Percentiles rank a stretch among this genome's conserved stretches.
These are phyloP conservation scores for Idaea biselata DNA, from an alignment of 2,888 invertebrate species.

Conservation along the genomic window DNA sequence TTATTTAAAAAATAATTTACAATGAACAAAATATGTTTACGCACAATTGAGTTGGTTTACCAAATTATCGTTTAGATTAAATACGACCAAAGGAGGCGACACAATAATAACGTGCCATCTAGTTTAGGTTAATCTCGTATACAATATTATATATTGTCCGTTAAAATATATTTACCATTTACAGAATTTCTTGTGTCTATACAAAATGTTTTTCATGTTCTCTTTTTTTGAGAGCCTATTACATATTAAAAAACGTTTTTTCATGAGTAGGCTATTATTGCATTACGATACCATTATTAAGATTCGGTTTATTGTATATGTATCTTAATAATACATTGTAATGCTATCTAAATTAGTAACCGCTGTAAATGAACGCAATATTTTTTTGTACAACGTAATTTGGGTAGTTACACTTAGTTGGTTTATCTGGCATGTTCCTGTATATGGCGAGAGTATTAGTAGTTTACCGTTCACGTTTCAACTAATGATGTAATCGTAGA, in stretches of 20 bases:
- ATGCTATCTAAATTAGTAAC: slow-evolving; percentile 54
- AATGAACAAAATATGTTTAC: slow-evolving; percentile 58
- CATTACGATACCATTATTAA: slow-evolving; percentile 51
- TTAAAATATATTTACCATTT: slow-evolving; percentile 82
- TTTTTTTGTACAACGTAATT: slow-evolving; percentile 63
- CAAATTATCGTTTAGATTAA: slow-evolving; percentile 48
- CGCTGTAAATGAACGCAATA: slow-evolving; percentile 61
- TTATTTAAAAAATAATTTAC: slow-evolving; percentile 43
- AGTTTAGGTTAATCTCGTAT: slow-evolving; percentile 82
- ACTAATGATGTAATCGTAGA: slow-evolving; percentile 27
- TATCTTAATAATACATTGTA: slow-evolving; percentile 41
- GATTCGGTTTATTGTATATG: slow-evolving; percentile 43
- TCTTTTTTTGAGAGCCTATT: slow-evolving; percentile 82
- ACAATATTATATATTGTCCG: slow-evolving; percentile 82
- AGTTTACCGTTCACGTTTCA: slow-evolving; percentile 20
- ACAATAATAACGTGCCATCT: slow-evolving; percentile 80
- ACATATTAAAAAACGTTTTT: slow-evolving; percentile 67
- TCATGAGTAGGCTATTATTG: slow-evolving; percentile 46
- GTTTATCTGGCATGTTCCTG: slow-evolving; percentile 70
- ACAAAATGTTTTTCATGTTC: slow-evolving; percentile 81
- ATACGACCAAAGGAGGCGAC: slow-evolving; percentile 77
- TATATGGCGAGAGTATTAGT: slow-evolving; percentile 44
- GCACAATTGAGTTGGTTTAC: slow-evolving; percentile 75
- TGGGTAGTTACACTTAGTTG: slow-evolving; percentile 53
- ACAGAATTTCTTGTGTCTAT: slow-evolving; percentile 81